Conservation (phyloP, 2,113 vertebrate species). For the Tachuris rubrigastra region DNA sequence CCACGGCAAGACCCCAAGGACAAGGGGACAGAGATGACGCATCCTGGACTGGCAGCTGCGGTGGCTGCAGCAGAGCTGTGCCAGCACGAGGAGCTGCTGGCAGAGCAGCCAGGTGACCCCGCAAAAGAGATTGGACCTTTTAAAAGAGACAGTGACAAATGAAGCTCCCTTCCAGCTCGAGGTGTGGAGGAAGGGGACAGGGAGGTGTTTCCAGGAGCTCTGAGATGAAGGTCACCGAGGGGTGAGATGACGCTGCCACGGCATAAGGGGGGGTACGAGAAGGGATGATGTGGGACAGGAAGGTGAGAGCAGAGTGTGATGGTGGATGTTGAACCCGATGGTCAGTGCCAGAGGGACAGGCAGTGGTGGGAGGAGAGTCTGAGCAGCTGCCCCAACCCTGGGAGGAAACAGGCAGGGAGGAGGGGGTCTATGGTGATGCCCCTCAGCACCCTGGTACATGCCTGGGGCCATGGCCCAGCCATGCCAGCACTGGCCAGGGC, state of each 20-base stretch:
- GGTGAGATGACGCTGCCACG: not conserved
- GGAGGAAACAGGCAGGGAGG: not conserved
- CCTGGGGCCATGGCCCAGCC: accelerated
- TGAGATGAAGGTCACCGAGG: not conserved
- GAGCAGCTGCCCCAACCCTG: accelerated
- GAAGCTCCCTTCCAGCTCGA: not conserved
- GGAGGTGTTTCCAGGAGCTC: not conserved
- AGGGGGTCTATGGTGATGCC: not conserved
- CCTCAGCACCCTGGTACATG: accelerated
- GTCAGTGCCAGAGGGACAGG: not conserved
- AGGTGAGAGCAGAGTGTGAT: no score
- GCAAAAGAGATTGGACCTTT: slow-evolving; percentile 34
- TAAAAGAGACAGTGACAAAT: slow-evolving; percentile 66
- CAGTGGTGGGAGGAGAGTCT: not conserved
- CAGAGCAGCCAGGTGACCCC: slow-evolving; percentile 41
- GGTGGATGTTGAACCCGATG: accelerated
- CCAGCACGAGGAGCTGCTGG: not conserved
- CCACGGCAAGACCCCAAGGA: not conserved
- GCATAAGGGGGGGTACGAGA: not conserved
- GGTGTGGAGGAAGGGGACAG: not conserved
- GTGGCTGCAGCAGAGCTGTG: not conserved
- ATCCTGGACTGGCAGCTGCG: not conserved
- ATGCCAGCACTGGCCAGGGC: not conserved
- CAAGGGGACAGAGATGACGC: not conserved
- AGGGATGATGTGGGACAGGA: not conserved